Evolutionary conservation across 2,888 invertebrate genomes (phyloP).

Genomic region (Diaprepes abbreviatus): DNA sequence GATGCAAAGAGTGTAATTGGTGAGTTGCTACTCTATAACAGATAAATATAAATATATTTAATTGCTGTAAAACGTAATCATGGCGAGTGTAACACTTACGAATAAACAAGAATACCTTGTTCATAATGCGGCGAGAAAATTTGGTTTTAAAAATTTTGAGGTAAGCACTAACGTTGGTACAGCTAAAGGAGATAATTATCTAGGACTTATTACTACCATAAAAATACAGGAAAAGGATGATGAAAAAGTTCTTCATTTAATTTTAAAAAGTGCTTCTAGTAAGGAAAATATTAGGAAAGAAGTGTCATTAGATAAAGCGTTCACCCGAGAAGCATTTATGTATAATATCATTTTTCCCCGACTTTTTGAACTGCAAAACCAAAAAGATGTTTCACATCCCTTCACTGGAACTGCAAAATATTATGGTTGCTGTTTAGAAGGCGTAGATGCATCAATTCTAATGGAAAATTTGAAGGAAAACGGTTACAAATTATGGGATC

Average conservation of each 20-base stretch:
- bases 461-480: conserved; percentile 56
- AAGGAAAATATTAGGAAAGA: conserved; percentile 51
- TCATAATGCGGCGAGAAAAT: not conserved
- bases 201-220: conserved; percentile 52
- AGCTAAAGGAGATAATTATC: conserved; percentile 50
- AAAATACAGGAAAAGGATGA: conserved; percentile 33
- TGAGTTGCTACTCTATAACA: too few relatives aligned
- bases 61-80: not conserved
- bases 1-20: too few relatives aligned
- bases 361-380: conserved; percentile 52
- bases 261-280: conserved; percentile 57
- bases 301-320: conserved; percentile 52
- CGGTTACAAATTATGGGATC: conserved; percentile 56
- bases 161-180: conserved; percentile 23
- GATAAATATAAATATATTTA: too few relatives aligned
- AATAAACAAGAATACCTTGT: conserved; percentile 16
- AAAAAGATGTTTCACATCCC: conserved; percentile 12
- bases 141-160: conserved; percentile 18
- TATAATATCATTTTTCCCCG: conserved; percentile 55
- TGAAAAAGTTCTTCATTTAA: conserved; percentile 49
- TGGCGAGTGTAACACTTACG: conserved; percentile 18
- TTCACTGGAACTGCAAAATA: conserved; percentile 42
- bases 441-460: conserved; percentile 51
- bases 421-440: conserved; percentile 35
- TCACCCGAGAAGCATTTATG: conserved; percentile 56